phyloP scores from a whole-genome alignment of 2,797 vertebrate species.

The Pitangus sulphuratus region DNA sequence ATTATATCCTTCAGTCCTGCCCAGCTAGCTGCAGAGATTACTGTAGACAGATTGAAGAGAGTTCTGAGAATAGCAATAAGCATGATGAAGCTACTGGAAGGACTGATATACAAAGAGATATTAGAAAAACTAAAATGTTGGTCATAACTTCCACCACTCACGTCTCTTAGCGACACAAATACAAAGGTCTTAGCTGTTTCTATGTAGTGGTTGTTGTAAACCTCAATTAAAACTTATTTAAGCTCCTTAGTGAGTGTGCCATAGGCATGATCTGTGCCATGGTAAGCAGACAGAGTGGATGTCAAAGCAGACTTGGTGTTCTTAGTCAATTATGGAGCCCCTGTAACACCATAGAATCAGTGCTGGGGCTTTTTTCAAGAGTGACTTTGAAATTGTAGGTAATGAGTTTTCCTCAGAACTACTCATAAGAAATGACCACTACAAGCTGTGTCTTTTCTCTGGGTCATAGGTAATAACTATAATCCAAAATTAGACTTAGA shows the following conservation, averaged over 20 bases:
- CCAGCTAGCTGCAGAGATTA: neutral
- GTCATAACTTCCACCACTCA: neutral
- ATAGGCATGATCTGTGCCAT: neutral
- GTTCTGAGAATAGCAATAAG: neutral
- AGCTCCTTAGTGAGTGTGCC: neutral
- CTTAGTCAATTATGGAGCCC: neutral
- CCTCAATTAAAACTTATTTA: neutral
- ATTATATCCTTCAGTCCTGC: neutral
- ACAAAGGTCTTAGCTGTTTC: neutral
- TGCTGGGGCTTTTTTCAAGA: neutral
- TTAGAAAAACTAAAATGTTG: neutral
- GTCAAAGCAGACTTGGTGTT: neutral
- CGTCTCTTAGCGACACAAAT: neutral
- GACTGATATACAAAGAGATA: neutral
- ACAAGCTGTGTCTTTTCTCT: neutral
- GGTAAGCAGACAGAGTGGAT: rapidly evolving
- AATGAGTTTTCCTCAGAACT: neutral
- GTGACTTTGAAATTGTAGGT: neutral
- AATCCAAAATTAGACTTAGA: neutral
- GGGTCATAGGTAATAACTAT: neutral
- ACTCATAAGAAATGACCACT: neutral
- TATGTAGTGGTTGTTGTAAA: neutral
- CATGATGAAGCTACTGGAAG: neutral
- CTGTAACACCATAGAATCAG: neutral
- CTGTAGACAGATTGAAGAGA: neutral